A percentile compares a stretch with the other conserved stretches of the same genome.
phyloP scores from a whole-genome alignment of 2,888 invertebrate genomes.

The Torymus auratus region DNA sequence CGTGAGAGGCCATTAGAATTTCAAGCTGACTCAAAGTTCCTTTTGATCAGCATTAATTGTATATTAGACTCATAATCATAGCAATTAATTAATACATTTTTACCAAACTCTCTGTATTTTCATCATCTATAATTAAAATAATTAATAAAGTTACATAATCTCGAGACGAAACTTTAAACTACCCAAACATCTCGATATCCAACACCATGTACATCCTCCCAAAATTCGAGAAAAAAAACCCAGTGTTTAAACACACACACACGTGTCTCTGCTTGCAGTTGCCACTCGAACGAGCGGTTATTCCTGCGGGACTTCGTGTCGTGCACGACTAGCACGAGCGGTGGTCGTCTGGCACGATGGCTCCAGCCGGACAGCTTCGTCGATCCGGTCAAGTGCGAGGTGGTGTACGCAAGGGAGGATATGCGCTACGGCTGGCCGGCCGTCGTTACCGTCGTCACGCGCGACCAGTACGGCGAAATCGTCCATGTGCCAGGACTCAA shows the following conservation, averaged over 20 bases:
- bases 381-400: slow-evolving; percentile 91
- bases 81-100: too few species aligned
- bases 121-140: too few species aligned
- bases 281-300: slow-evolving; percentile 92
- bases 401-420: slow-evolving; percentile 85
- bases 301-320: slow-evolving; percentile 95
- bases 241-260: too few species aligned
- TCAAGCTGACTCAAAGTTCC: slow-evolving; percentile 23
- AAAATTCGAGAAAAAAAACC: too few species aligned
- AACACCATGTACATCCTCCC: too few species aligned
- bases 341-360: slow-evolving; percentile 96
- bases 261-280: slow-evolving; percentile 77
- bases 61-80: too few species aligned
- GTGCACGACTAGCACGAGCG: slow-evolving; percentile 90
- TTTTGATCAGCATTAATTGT: slow-evolving; percentile 63
- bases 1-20: not conserved
- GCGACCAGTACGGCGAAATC: slow-evolving; percentile 94
- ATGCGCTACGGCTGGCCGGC: slow-evolving; percentile 90
- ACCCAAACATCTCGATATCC: too few species aligned
- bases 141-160: too few species aligned
- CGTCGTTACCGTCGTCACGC: slow-evolving; percentile 87
- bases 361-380: slow-evolving; percentile 94
- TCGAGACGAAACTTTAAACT: too few species aligned
- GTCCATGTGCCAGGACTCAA: slow-evolving; percentile 91
- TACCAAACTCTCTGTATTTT: too few species aligned